Conservation (phyloP, 2,888 invertebrate genomes). For the Amphipyra berbera region DNA sequence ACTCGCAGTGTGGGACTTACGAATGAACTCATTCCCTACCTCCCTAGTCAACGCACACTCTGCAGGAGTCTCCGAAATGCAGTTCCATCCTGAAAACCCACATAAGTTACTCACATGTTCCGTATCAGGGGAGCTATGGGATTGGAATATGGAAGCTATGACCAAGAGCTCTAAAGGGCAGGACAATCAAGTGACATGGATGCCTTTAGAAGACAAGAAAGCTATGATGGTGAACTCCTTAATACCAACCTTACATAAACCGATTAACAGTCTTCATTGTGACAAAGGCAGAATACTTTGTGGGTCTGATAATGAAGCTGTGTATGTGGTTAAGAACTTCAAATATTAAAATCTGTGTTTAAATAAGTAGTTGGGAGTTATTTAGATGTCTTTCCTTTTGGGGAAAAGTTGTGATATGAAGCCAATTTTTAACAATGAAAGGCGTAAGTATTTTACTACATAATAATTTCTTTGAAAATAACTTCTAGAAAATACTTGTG, state of each 20-base stretch:
- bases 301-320: slow-evolving; percentile 96
- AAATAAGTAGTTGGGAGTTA: too few species aligned
- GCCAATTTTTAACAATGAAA: not conserved
- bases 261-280: slow-evolving; percentile 95
- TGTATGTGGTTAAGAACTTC: slow-evolving; percentile 94
- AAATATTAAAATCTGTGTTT: slow-evolving; percentile 71
- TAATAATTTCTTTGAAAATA: too few species aligned
- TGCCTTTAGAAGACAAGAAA: slow-evolving; percentile 92
- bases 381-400: not conserved
- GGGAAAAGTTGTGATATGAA: slow-evolving; percentile 5
- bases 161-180: slow-evolving; percentile 78
- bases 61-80: slow-evolving; percentile 94
- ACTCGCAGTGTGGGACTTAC: slow-evolving; percentile 96
- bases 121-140: slow-evolving; percentile 95
- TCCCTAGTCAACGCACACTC: slow-evolving; percentile 94
- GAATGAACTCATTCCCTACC: slow-evolving; percentile 95
- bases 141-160: slow-evolving; percentile 93
- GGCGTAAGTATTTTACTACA: not conserved
- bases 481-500: too few species aligned
- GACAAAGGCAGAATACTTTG: slow-evolving; percentile 93
- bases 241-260: slow-evolving; percentile 93
- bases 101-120: slow-evolving; percentile 96
- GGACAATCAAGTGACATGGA: slow-evolving; percentile 89
- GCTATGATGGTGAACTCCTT: slow-evolving; percentile 93
- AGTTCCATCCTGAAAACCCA: slow-evolving; percentile 96